A percentile compares a stretch with the other conserved stretches of the same genome.
phyloP scores from a whole-genome alignment of 2,113 vertebrate species.

The Ochotona curzoniae region DNA sequence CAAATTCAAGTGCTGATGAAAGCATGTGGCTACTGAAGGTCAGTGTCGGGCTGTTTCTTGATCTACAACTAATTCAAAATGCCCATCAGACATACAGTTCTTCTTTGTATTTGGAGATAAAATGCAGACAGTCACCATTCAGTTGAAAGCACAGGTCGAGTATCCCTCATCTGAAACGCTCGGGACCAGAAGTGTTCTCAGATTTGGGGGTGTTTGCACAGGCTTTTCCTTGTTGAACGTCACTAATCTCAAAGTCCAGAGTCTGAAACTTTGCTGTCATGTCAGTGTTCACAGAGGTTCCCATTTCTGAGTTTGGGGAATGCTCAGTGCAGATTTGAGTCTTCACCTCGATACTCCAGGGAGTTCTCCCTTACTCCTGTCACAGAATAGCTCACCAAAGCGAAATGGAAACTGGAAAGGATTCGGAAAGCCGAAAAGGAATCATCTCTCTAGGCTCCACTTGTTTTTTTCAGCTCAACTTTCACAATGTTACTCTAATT shows the following conservation, averaged over 20 bases:
- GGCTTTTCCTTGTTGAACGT: not conserved
- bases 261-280: not conserved
- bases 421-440: not conserved
- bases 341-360: not conserved
- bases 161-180: not conserved
- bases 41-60: not conserved
- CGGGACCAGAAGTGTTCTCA: not conserved
- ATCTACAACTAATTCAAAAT: not conserved
- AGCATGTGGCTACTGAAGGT: constrained; percentile 16
- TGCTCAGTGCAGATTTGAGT: not conserved
- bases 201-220: not conserved
- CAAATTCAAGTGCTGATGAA: not conserved
- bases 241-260: not conserved
- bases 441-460: not conserved
- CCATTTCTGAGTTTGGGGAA: not conserved
- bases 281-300: not conserved
- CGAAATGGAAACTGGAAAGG: not conserved
- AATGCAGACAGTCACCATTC: not conserved
- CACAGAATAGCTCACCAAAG: not conserved
- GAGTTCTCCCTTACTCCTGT: not conserved
- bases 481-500: constrained; percentile 11
- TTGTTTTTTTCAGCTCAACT: not conserved
- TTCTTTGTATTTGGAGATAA: not conserved
- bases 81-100: not conserved
- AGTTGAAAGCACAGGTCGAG: not conserved